These are phyloP conservation scores for Dascillus cervinus DNA, from an alignment of 2,888 invertebrate genomes.

Conservation along the genomic window DNA sequence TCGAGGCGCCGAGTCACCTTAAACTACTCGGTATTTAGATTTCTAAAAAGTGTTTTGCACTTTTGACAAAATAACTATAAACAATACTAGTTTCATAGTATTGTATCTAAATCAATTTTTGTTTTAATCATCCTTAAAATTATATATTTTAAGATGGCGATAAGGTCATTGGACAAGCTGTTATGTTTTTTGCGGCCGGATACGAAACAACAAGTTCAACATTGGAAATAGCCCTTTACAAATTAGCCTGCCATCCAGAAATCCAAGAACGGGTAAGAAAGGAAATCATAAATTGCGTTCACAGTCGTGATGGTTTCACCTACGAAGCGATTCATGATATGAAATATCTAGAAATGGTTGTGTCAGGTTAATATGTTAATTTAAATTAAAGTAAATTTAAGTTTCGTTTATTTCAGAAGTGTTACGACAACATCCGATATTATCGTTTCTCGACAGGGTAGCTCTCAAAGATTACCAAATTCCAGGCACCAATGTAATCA, in stretches of 20 bases:
- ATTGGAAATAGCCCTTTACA: conserved; percentile 33
- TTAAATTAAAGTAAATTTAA: too few relatives aligned
- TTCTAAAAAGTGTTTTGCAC: too few relatives aligned
- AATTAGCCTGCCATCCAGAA: conserved; percentile 34
- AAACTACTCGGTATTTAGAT: too few relatives aligned
- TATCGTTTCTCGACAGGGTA: conserved; percentile 22
- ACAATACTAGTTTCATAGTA: too few relatives aligned
- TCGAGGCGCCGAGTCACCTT: too few relatives aligned
- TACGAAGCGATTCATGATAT: conserved; percentile 8
- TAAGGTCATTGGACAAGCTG: conserved; percentile 33
- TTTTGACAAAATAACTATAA: too few relatives aligned
- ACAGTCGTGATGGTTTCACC: conserved; percentile 14
- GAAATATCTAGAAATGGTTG: conserved; percentile 7
- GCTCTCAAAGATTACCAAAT: conserved; percentile 24
- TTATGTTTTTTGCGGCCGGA: conserved; percentile 42
- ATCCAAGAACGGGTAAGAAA: conserved; percentile 37
- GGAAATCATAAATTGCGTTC: conserved; percentile 32
- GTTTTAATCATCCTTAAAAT: too few relatives aligned
- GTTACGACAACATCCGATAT: conserved; percentile 34
- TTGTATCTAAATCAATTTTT: too few relatives aligned
- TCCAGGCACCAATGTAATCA: conserved; percentile 20
- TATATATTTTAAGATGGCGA: too few relatives aligned
- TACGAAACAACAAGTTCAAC: conserved; percentile 41
- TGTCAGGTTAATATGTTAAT: too few relatives aligned
- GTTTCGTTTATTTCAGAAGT: too few relatives aligned